Base-by-base conservation (phyloP, 2,888 invertebrate species). In the Drosophila peninsularis region DNA sequence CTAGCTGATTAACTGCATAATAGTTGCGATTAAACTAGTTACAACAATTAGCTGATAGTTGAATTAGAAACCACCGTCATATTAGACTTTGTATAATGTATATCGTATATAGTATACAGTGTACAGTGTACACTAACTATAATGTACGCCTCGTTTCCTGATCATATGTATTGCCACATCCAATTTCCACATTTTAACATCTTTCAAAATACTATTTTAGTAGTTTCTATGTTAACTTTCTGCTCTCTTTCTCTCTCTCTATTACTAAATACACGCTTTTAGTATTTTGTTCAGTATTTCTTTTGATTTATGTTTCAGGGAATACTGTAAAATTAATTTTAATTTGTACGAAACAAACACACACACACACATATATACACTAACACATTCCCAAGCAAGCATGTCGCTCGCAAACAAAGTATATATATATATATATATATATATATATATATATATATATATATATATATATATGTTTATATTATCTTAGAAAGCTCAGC, bases 61-160 rank as follows among this genome's bases (percentile, higher is more conserved):
- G 81, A 85, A 65, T 86, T 88, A 85, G 86, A 85, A 88, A 85
- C 85, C 85, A 85, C 85, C 85, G 85, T 86, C 88, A 88, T 85
- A 65, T 83, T 88, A 88, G 88, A 88, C 83, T 83, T 79, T 83
- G 75, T 81, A 84, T 73, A 69, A 72, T 70, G 66, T 82, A 85
- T 62, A 21, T 50, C 14, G 50, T 36, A 36, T 34, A 50, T 36
- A 36, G 13, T 36, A 36, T 34, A 50, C 50, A 36, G 13, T 27
- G 41, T 65, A 64, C 64, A 64, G 66, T 53, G 45, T 68, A 58
- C 53, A 54, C 21, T 60, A 47, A 32, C 52, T 64, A 52, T 63
- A 66, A 80, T 75, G 72, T 82, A 72, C 71, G 63, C 67, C 64
- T 73, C 45, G 64, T 52, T 78, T 81, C 47, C 57, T 64, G 58